Evolutionary conservation across 2,113 vertebrate species (phyloP), one percentile per base, ranked within the genome.

Genomic region (Ceyx cyanopectus): DNA sequence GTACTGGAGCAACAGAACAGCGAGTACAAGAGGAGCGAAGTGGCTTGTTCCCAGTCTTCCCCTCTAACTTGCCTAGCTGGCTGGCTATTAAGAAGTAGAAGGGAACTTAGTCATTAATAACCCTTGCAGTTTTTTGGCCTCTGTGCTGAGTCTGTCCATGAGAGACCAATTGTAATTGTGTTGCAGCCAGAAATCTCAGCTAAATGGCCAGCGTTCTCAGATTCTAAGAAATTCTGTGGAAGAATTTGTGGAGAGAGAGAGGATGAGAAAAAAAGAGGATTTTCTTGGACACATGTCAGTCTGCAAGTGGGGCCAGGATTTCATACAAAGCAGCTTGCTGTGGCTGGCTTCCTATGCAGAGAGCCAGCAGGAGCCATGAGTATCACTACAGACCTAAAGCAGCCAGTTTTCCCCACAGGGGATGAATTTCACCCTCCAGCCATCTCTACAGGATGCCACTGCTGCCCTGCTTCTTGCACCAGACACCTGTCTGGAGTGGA

Each of bases 161-260:
- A 94, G 93, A 95, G 81, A 89, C 85, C 85, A 78, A 85, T 89
- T 94, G 92, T 70, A 91, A 92, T 85, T 89, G 76, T 92, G 87
- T 66, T 68, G 87, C 1, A 1, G 91, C 95, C 92, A 95, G 81
- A 82, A 95, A 80, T 85, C 87, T 82, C 87, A 70, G 87, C 75
- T 95, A 85, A 92, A 89, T 77, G 85, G 92, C 85, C 81, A 87
- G 46, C n/a, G 9, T 95, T 79, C 90, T 90, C 82, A 63, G 93
- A 92, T 94, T 96, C 95, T 94, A 77, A 95, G 95, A 96, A 95
- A 95, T 94, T 92, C 85, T 56, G 60, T 85, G 81, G 85, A 94
- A 82, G 89, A 87, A 89, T 94, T 95, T 95, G 92, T 92, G 75
- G 46, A 74, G 68, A 76, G 84, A 70, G 61, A 80, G 85, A 77